Conservation (phyloP, 2,113 vertebrate genomes). For the Cichladusa arquata region DNA sequence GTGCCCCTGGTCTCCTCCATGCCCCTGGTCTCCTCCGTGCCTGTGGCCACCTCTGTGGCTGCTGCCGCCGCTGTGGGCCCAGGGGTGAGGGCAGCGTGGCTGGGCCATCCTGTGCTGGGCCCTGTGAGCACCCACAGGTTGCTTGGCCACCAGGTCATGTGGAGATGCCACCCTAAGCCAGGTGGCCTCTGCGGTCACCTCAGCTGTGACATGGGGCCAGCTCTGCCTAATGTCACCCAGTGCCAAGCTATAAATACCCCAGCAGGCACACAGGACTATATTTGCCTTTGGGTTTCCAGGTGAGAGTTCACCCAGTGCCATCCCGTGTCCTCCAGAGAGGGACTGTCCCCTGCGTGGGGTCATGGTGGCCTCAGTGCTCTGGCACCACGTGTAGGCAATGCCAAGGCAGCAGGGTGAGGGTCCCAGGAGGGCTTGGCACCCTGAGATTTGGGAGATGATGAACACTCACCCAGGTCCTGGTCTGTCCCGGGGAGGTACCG, state of each 20-base stretch:
- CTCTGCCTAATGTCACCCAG: neutral
- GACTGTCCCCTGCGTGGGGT: accelerated
- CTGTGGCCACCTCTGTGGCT: neutral
- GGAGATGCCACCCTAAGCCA: neutral
- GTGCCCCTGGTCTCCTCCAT: accelerated
- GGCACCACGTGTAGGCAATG: accelerated
- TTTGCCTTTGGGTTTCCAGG: conserved; percentile 43
- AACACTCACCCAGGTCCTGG: conserved; percentile 78
- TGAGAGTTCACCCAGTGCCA: conserved; percentile 21
- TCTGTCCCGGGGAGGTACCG: conserved; percentile 78
- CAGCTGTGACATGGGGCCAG: neutral
- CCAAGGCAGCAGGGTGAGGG: accelerated
- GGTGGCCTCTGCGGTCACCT: neutral
- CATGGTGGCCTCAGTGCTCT: accelerated
- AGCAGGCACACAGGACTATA: neutral
- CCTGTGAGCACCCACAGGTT: neutral
- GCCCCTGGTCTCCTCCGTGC: neutral
- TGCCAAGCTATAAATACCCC: conserved; percentile 50
- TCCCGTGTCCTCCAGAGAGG: accelerated
- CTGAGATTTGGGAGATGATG: accelerated
- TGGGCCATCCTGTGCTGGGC: neutral
- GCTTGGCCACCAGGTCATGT: neutral
- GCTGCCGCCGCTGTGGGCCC: accelerated
- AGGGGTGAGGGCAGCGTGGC: neutral
- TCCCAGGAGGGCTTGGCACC: neutral